A percentile compares a stretch with the other conserved stretches of the same genome.
phyloP scores from a whole-genome alignment of 2,797 vertebrate genomes.

The Aythya fuligula region DNA sequence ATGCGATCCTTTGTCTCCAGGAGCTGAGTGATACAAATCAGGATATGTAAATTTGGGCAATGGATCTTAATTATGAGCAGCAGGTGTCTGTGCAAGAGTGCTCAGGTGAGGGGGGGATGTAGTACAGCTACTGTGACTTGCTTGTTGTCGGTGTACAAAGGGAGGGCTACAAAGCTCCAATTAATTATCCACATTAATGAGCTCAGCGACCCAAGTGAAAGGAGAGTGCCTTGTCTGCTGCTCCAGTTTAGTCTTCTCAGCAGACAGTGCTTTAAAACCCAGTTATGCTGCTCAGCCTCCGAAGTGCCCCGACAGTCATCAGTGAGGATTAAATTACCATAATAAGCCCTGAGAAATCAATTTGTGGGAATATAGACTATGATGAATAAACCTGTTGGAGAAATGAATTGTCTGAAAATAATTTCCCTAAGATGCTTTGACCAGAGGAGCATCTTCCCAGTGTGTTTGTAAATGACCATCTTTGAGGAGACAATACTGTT shows the following conservation, averaged over 20 bases:
- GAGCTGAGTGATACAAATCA: conserved; percentile 86
- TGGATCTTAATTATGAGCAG: conserved; percentile 92
- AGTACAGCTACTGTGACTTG: conserved; percentile 67
- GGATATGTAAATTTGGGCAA: conserved; percentile 87
- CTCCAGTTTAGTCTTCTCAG: not conserved
- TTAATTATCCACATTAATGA: conserved; percentile 92
- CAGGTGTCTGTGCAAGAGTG: conserved; percentile 88
- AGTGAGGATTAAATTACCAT: not conserved
- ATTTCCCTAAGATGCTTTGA: not conserved
- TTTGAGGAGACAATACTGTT: not conserved
- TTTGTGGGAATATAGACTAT: not conserved
- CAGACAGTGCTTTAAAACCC: not conserved
- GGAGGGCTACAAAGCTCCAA: conserved; percentile 65
- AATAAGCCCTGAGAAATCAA: conserved; percentile 11
- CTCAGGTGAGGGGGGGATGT: conserved; percentile 88
- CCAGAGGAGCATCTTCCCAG: not conserved
- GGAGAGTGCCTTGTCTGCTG: conserved; percentile 5
- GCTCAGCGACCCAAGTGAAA: conserved; percentile 68
- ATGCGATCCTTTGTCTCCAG: conserved; percentile 85
- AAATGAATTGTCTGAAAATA: conserved; percentile 20
- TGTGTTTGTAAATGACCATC: not conserved
- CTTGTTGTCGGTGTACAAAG: conserved; percentile 71
- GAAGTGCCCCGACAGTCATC: not conserved
- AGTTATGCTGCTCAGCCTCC: not conserved
- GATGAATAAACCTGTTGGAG: not conserved